Conservation (phyloP, 2,888 invertebrate genomes). For the Platycheirus rosarum region DNA sequence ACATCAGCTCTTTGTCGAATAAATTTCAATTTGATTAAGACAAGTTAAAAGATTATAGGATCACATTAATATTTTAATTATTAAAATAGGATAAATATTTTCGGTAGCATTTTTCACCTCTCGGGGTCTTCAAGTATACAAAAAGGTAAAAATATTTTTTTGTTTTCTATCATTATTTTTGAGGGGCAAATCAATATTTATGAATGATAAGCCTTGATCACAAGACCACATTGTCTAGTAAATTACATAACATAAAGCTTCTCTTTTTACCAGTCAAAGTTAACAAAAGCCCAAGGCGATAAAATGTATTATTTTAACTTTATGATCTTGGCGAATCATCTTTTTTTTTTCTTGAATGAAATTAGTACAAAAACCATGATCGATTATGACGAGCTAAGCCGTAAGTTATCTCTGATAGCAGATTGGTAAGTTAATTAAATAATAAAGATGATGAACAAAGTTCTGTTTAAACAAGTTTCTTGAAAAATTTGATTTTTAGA, state of each 20-base stretch:
- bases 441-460: no score
- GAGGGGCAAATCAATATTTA: background rate
- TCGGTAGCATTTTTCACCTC: no score
- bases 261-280: background rate
- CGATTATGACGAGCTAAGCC: background rate
- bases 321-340: background rate
- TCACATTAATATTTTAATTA: no score
- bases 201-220: constrained; percentile 22
- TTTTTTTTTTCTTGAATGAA: background rate
- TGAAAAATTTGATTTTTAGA: no score
- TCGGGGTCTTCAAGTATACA: no score
- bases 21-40: no score
- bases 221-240: background rate
- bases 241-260: constrained; percentile 22
- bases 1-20: no score
- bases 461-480: constrained; percentile 9
- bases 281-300: constrained; percentile 5
- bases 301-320: constrained; percentile 1
- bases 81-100: no score
- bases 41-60: no score
- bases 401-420: constrained; percentile 29
- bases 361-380: background rate
- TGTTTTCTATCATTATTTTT: background rate
- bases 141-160: no score
- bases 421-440: constrained; percentile 12